Evolutionary conservation across 2,113 vertebrate species (phyloP), one percentile per base, ranked within the genome.

Genomic region (Solea senegalensis): DNA sequence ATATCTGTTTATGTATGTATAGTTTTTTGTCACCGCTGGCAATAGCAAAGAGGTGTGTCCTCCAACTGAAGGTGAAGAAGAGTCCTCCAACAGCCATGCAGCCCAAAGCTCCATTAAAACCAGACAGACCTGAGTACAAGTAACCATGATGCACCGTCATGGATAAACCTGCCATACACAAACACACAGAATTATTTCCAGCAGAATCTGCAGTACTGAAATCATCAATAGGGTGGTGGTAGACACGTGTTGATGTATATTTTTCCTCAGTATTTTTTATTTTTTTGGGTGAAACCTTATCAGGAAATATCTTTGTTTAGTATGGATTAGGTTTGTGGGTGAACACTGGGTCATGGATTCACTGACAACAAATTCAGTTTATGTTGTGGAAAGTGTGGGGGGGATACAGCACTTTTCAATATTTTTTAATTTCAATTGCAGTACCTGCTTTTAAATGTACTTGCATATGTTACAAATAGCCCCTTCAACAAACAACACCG

Each of bases 21-120:
- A 5, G 21, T 5, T 3, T 48, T 1, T 16, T 55, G 54, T 94
- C 61, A 94, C 94, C 93, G 9, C 73, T 85, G 44, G 90, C 56
- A 2, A 94, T 86, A 49, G 93, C 86, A 39, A 92, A 85, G 49
- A 93, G 83, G 69, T 91, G 90, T 0, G 88, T 94, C 74, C 65
- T 91, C 92, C 92, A 93, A 71, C 26, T 93, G 73, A 94, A 85
- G 28, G 76, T 90, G 59, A 93, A 94, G 78, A 86, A 91, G 45
- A 90, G 81, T 67, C 88, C 91, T 70, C 92, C 94, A 6, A 94
- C 69, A 8, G 74, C 39, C 91, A 94, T 94, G 76, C 90, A 93
- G 59, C 91, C 92, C 61, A 94, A 86, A 54, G 93, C 90, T 8
- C 93, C 91, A 26, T 94, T 94, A 71, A 94, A 94, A 0, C 92